Base-by-base conservation (phyloP, 1,140 invertebrate species). In the Aphis gossypii region DNA sequence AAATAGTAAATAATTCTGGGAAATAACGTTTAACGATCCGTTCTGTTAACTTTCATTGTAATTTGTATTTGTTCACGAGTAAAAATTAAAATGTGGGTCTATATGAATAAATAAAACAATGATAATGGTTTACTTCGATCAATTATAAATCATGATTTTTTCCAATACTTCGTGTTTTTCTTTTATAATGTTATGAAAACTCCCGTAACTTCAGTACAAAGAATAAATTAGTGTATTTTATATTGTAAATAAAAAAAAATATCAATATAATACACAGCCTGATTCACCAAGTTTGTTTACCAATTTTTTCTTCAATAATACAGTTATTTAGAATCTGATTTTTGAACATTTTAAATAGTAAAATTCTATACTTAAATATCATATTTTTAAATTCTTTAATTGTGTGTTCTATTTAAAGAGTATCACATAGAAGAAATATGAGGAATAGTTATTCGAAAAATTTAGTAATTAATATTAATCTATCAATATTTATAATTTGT, bases 121-220 rank as follows among this genome's bases (percentile, higher is more conserved):
- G 18, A 76, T 18, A n/a, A 76, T 76, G 60, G 14, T 76, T 76
- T 76, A n/a, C 30, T 76, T 76, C 30, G n/a, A n/a, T 76, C 11
- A 76, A 76, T 76, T 76, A 76, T 76, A 76, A 76, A 76, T n/a
- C n/a, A 14, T 76, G 60, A 68, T n/a, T n/a, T 76, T n/a, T 76
- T 76, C 18, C 5, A 14, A n/a, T 76, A 76, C 60, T n/a, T 30
- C 5, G 14, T 18, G 56, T 3, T n/a, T n/a, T 60, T 60, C 21
- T 60, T 60, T 30, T 68, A 68, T 1, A n/a, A 68, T 68, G n/a
- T 14, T 14, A 68, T n/a, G 30, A 68, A 68, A n/a, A 68, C 9
- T 11, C 8, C 14, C 11, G 30, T 30, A 68, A 68, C 30, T 68
- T n/a, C 14, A 30, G 25, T 60, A 60, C 25, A 30, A 60, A 25